These are phyloP conservation scores for Hypercompe scribonia DNA, from an alignment of 2,888 invertebrate genomes.

Conservation along the genomic window DNA sequence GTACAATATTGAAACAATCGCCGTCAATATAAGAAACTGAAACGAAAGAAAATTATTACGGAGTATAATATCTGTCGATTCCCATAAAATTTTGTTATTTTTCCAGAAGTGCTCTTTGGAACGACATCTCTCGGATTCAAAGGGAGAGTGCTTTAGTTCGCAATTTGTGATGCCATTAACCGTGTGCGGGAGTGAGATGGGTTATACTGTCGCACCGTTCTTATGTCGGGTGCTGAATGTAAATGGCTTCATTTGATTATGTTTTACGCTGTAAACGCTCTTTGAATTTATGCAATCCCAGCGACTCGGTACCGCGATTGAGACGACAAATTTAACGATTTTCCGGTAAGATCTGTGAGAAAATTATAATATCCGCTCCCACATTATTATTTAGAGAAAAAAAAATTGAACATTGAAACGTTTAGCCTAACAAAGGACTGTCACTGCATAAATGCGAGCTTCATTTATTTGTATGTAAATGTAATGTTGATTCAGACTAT, in stretches of 20 bases:
- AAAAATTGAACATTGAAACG: not conserved
- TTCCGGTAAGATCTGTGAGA: constrained; percentile 45
- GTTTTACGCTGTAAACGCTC: constrained; percentile 76
- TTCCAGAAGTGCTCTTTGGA: constrained; percentile 68
- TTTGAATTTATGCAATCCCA: constrained; percentile 80
- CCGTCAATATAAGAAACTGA: constrained; percentile 50
- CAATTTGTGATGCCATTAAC: constrained; percentile 82
- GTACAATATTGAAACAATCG: constrained; percentile 46
- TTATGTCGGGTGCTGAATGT: constrained; percentile 76
- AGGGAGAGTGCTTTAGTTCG: constrained; percentile 69
- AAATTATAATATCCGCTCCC: constrained; percentile 36
- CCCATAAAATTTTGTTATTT: constrained; percentile 80
- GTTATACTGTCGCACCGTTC: constrained; percentile 62
- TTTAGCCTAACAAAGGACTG: not conserved
- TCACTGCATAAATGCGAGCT: not conserved
- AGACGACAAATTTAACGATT: constrained; percentile 59
- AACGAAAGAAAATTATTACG: constrained; percentile 66
- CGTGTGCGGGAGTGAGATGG: constrained; percentile 72
- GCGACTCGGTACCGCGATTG: constrained; percentile 63
- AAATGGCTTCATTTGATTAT: constrained; percentile 85
- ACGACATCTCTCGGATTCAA: constrained; percentile 71
- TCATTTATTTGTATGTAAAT: not conserved
- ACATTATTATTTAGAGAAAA: constrained; percentile 19
- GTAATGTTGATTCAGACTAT: not conserved
- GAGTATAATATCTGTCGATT: constrained; percentile 65